These are phyloP conservation scores for Potorous gilbertii DNA, from an alignment of 2,797 vertebrate species.

Conservation along the genomic window DNA sequence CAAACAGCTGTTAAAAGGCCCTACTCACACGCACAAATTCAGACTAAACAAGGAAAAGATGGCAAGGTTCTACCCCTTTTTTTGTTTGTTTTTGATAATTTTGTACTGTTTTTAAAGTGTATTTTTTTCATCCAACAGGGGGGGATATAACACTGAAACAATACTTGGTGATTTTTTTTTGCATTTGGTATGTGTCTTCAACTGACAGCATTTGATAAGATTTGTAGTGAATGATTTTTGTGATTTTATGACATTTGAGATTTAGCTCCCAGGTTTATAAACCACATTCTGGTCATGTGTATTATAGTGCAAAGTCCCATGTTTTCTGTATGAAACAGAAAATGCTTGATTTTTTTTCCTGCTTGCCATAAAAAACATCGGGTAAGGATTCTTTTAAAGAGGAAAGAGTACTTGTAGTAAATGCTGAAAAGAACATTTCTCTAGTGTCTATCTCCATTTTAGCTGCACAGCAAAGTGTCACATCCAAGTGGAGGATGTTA, in stretches of 20 bases:
- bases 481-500: constrained; percentile 55
- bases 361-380: constrained; percentile 46
- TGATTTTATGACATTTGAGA: constrained; percentile 42
- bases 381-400: constrained; percentile 60
- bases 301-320: background rate
- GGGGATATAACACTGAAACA: constrained; percentile 74
- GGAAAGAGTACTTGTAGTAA: constrained; percentile 44
- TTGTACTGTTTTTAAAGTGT: constrained; percentile 61
- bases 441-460: constrained; percentile 72
- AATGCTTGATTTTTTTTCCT: constrained; percentile 47
- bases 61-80: constrained; percentile 90
- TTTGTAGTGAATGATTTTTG: constrained; percentile 42
- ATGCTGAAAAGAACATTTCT: constrained; percentile 22
- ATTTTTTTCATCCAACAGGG: constrained; percentile 78
- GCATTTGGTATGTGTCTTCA: constrained; percentile 28
- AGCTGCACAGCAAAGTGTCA: constrained; percentile 68
- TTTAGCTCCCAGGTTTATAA: constrained; percentile 36
- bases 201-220: constrained; percentile 38
- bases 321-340: constrained; percentile 51
- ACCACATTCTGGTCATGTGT: constrained; percentile 23
- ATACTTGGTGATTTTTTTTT: constrained; percentile 47
- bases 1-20: constrained; percentile 88
- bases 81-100: constrained; percentile 34
- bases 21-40: constrained; percentile 83
- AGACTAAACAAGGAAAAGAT: constrained; percentile 91